Evolutionary conservation across 2,797 vertebrate genomes (phyloP), one percentile per base, ranked within the genome.

Genomic region (Myotis findleyi): DNA sequence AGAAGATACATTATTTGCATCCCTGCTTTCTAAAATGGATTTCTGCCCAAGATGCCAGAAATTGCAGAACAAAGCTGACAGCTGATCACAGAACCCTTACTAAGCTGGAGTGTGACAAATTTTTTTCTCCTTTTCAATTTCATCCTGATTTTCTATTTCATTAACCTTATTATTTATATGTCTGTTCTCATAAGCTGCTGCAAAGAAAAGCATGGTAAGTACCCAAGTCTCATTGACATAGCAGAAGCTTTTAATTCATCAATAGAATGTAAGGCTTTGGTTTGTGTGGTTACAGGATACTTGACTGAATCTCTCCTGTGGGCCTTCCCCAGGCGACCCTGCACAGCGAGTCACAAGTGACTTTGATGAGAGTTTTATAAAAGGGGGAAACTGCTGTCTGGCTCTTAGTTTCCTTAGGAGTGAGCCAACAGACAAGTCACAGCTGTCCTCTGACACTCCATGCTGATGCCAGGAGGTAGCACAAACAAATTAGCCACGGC

Each of bases 141-240:
- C 16, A 41, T 76, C 14, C 10, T 55, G 36, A 59, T 95, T 93
- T 93, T 88, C 49, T 73, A n/a, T 77, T 49, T 92, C 38, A 71
- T 86, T 91, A 91, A 72, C 3, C 33, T 82, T 89, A 80, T 33
- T 87, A 12, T 62, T 47, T 81, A 4, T 27, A 84, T 16, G 44
- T 59, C 36, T 66, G 41, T 66, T 91, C 47, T 88, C 68, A 38
- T 83, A 83, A 87, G n/a, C 57, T 72, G 13, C 59, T 66, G 66
- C 59, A 83, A 75, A 89, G 47, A 76, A 80, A 93, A 93, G 86
- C 25, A 77, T 0, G 77, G 21, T 12, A 49, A 81, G 47, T n/a
- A 49, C 6, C 0, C 38, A 59, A 33, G 38, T 71, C 62, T 76
- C 33, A 13, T 33, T 85, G 69, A 82, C 38, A 55, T 41, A 81